phyloP scores from a whole-genome alignment of 2,113 vertebrate genomes.

The Narcine bancroftii region DNA sequence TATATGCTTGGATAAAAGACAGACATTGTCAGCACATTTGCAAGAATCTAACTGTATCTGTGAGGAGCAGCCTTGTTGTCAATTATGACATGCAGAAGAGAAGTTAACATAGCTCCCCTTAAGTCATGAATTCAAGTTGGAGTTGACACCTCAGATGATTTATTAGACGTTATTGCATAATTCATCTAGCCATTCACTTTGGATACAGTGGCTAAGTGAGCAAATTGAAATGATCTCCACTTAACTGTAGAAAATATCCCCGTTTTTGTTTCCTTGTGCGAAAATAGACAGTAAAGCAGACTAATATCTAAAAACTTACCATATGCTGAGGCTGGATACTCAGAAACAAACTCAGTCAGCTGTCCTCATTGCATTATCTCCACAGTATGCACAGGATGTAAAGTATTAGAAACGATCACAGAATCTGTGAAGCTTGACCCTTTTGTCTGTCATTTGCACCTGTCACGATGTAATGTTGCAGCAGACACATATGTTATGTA shows the following conservation, averaged over 20 bases:
- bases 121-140: neutral
- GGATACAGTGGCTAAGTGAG: neutral
- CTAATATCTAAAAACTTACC: neutral
- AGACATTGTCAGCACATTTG: neutral
- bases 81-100: neutral
- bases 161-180: neutral
- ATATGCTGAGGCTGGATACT: neutral
- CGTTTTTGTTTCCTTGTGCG: neutral
- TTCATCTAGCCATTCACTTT: neutral
- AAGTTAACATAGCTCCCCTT: neutral
- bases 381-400: neutral
- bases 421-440: slow-evolving; percentile 23
- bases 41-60: neutral
- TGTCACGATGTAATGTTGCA: slow-evolving; percentile 12
- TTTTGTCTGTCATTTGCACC: slow-evolving; percentile 33
- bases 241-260: neutral
- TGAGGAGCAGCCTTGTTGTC: neutral
- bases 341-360: neutral
- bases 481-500: neutral
- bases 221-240: neutral
- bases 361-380: slow-evolving; percentile 6
- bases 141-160: neutral
- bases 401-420: neutral
- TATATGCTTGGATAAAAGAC: neutral
- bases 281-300: neutral